A percentile compares a stretch with the other conserved stretches of the same genome.
Conservation (phyloP, 2,888 invertebrate genomes). For the Chrysolina oricalcia region DNA sequence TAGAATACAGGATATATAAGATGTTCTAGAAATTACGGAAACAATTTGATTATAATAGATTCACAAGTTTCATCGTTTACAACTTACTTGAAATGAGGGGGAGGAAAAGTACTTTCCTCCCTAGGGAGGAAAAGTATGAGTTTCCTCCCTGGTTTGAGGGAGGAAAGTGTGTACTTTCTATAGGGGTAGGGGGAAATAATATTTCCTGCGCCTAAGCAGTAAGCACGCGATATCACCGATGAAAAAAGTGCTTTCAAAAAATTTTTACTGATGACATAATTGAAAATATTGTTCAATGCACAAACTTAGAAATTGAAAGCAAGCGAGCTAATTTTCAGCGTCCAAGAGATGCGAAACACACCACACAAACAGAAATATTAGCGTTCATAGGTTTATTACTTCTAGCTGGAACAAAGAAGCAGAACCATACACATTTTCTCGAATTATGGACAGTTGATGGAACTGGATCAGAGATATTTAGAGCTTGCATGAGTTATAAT, state of each 20-base stretch:
- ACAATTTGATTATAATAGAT: no score
- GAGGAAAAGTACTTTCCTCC: no score
- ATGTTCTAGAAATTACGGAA: no score
- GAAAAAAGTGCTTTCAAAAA: conserved; percentile 24
- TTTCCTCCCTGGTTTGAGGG: no score
- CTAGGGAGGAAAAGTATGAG: no score
- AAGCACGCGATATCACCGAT: conserved; percentile 27
- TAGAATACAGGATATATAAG: no score
- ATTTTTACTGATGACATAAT: conserved; percentile 45
- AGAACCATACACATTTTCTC: conserved; percentile 53
- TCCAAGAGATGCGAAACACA: conserved; percentile 50
- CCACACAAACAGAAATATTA: conserved; percentile 49
- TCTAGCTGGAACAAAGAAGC: conserved; percentile 51
- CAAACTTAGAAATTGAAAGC: conserved; percentile 52
- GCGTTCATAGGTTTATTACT: conserved; percentile 53
- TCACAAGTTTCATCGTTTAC: no score
- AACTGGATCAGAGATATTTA: conserved; percentile 54
- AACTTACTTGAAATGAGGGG: no score
- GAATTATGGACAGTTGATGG: conserved; percentile 54
- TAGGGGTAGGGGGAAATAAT: no score
- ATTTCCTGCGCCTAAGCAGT: conserved; percentile 42
- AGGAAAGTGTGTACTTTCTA: no score
- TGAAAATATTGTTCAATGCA: conserved; percentile 51
- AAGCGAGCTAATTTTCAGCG: conserved; percentile 46
- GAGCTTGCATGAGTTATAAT: conserved; percentile 52